Evolutionary conservation across 1,140 invertebrate genomes (phyloP), one percentile per base, ranked within the genome.

Genomic region (Neelides sp.): DNA sequence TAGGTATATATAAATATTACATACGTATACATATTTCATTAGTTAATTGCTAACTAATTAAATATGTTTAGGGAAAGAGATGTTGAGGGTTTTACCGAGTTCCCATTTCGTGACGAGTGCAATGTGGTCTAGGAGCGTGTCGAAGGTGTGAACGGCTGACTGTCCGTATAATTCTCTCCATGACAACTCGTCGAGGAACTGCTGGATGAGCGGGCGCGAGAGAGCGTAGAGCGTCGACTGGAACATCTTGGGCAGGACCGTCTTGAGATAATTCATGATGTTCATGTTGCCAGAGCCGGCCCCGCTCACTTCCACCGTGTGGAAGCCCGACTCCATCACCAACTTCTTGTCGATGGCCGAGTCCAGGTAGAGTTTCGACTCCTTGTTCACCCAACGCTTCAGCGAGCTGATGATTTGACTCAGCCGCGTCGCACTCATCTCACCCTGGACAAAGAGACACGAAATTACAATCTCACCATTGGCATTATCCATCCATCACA

Each of bases 211-310:
- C 65, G 83, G 79, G 41, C 83, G 71, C 4, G 82, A 87, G 0
- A 91, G 68, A 45, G 88, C 67, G 17, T 83, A 85, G 5, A 91
- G 65, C 0, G 85, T 87, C 65, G 86, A 89, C 71, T 89, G 80
- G 66, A 89, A 91, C 84, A 89, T 89, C 64, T 84, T 74, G 0
- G 86, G 85, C 3, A 90, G 83, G 50, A 88, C 83, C 52, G 80
- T 75, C 34, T 84, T 70, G 30, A 91, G 65, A 64, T 89, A 91
- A 46, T 88, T 82, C 86, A 91, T 90, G 4, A 90, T 81, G n/a
- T 52, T 57, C 1, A 57, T 0, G 58, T 61, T 12, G 55, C 27
- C 39, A 40, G 17, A 22, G 32, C 61, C 15, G 19, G 2, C 22
- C 13, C 27, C 10, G 46, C 40, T 50, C 54, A 17, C 72, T 73